A percentile compares a stretch with the other conserved stretches of the same genome.
phyloP scores from a whole-genome alignment of 2,888 invertebrate genomes.

The Lepetodrilus schrolli region DNA sequence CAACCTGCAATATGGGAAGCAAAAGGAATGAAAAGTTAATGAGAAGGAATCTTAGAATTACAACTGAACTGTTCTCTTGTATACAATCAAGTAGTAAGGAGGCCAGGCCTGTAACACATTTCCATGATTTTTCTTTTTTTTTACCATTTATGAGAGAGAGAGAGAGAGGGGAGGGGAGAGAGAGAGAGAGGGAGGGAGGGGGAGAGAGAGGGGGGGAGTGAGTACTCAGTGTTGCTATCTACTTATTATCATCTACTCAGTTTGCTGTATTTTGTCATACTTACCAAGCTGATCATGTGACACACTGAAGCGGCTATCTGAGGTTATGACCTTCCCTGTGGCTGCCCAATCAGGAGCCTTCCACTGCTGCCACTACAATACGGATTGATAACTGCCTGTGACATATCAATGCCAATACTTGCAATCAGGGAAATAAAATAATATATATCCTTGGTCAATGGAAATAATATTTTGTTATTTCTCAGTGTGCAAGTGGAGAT shows the following conservation, averaged over 20 bases:
- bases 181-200: too few species aligned
- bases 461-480: too few species aligned
- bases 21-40: not conserved
- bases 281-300: conserved; percentile 9
- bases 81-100: not conserved
- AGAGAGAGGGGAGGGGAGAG: too few species aligned
- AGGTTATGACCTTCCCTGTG: not conserved
- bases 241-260: too few species aligned
- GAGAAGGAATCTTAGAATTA: not conserved
- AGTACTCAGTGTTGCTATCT: too few species aligned
- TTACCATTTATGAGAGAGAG: not conserved
- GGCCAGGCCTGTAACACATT: not conserved
- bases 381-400: too few species aligned
- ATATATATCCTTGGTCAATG: not conserved
- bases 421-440: not conserved
- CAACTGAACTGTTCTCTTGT: not conserved
- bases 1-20: not conserved
- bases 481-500: not conserved
- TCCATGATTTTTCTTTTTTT: not conserved
- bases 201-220: too few species aligned
- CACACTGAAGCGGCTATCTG: conserved; percentile 12
- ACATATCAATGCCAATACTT: not conserved
- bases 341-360: not conserved
- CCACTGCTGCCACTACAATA: conserved; percentile 6
- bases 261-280: too few species aligned